Percentiles rank a stretch among this genome's conserved stretches.
Evolutionary conservation across 2,888 invertebrate genomes (phyloP).

Genomic region (Encarsia formosa): DNA sequence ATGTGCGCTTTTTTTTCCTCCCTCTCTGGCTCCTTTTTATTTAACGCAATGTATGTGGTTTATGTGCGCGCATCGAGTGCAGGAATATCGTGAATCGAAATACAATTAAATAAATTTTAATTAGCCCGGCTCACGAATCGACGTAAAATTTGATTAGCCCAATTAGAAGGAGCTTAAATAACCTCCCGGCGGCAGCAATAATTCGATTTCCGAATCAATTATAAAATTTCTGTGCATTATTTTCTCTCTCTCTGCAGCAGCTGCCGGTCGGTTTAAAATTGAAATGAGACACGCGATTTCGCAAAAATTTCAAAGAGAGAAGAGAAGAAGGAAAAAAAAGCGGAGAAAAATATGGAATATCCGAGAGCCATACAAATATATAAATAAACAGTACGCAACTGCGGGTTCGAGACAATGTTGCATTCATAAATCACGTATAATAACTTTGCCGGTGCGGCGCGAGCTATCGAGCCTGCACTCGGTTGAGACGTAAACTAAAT

Average conservation of each 20-base stretch:
- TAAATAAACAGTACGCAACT: constrained; percentile 6
- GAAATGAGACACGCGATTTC: constrained; percentile 14
- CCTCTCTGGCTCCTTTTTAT: too few species aligned
- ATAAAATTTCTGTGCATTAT: constrained; percentile 16
- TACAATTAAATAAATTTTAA: too few species aligned
- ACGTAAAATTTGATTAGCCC: constrained; percentile 22
- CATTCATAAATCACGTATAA: constrained; percentile 27
- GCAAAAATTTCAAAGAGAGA: constrained; percentile 9
- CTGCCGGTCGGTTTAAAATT: constrained; percentile 16
- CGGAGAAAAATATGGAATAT: too few species aligned
- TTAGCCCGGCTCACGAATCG: too few species aligned
- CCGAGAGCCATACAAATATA: constrained; percentile 4
- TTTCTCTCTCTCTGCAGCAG: constrained; percentile 1
- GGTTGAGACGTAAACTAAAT: too few species aligned
- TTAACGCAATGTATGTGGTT: too few species aligned
- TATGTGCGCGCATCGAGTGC: too few species aligned
- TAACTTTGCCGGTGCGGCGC: constrained; percentile 14
- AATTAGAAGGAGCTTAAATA: constrained; percentile 13
- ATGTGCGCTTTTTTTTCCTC: too few species aligned
- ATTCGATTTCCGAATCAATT: constrained; percentile 17
- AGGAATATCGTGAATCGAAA: too few species aligned
- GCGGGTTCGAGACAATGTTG: constrained; percentile 18
- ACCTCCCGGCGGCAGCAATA: constrained; percentile 7
- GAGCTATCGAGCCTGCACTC: too few species aligned
- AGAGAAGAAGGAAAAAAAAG: neutral